Evolutionary conservation across 1,140 invertebrate species (phyloP).

Genomic region (Ceratosolen solmsi): DNA sequence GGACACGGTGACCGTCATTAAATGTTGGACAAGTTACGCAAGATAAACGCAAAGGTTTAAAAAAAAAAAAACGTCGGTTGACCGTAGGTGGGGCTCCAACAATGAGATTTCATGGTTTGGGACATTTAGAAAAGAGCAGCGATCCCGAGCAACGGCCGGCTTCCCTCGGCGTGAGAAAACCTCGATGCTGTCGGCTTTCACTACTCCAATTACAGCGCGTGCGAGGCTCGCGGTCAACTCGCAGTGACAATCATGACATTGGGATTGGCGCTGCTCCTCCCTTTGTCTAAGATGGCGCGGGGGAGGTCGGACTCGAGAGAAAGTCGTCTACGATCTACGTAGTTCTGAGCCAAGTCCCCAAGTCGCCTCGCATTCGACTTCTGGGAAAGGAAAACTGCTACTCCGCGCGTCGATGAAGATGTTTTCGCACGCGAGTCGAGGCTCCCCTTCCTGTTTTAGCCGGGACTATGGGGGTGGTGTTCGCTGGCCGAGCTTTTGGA

Average conservation of each 20-base stretch:
- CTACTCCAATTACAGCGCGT: slow-evolving; percentile 56
- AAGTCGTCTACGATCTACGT: not conserved
- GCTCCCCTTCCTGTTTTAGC: too few species aligned
- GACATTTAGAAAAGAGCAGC: not conserved
- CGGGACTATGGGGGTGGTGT: too few species aligned
- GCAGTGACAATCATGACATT: slow-evolving; percentile 62
- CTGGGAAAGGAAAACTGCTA: too few species aligned
- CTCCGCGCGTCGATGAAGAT: too few species aligned
- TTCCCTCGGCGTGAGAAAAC: slow-evolving; percentile 56
- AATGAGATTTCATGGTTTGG: slow-evolving; percentile 8
- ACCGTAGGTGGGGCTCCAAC: too few species aligned
- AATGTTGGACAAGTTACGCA: not conserved
- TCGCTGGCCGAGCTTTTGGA: too few species aligned
- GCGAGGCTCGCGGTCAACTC: slow-evolving; percentile 48
- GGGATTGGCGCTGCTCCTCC: slow-evolving; percentile 32
- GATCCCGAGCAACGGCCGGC: not conserved
- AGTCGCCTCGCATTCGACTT: too few species aligned
- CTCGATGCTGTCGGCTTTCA: slow-evolving; percentile 57
- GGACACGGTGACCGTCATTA: not conserved
- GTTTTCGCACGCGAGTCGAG: too few species aligned
- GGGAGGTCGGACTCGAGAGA: not conserved
- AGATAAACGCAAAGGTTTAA: not conserved
- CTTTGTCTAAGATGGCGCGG: too few species aligned
- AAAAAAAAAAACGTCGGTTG: not conserved
- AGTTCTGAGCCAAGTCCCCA: too few species aligned